Base-by-base conservation (phyloP, 2,888 invertebrate species). In the Aricia artaxerxes region DNA sequence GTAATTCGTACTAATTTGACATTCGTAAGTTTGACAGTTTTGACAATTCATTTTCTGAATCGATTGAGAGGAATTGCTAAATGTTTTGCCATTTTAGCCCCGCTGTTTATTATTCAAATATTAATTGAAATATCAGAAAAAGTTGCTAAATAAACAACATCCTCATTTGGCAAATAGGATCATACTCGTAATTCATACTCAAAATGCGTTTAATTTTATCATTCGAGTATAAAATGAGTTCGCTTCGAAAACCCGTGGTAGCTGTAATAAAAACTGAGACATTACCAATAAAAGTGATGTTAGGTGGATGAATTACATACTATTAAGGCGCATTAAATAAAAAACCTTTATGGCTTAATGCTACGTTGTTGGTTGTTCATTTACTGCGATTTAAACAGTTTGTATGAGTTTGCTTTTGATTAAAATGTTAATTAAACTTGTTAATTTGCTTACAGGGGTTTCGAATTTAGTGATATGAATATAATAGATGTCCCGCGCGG, bases 261-360 rank as follows among this genome's bases (percentile, higher is more conserved):
- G 73, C 40, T 57, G 80, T 61, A 83, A 84, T 85, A 85, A 85
- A 86, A 86, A 86, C 86, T 86, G 87, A 90, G 89, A 92, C 91
- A 92, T 91, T 90, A 88, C 90, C 87, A 91, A 91, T 92, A 92
- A 93, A 92, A 92, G 90, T 88, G 86, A 91, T 92, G 91, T 92
- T 91, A 90, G 88, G 88, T 87, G 83, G 85, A 88, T 91, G 91
- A 92, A 92, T 93, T 92, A 92, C 88, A 81, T 87, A 84, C 89
- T 87, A 91, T 92, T 90, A 91, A 90, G 90, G 40, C 38, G 64
- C 24, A 69, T 78, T 64, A 78, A 78, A 49, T 13, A 88, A 88
- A 69, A 89, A 89, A 88, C 88, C 89, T 91, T 92, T 92, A 92
- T 88, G 84, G 88, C 89, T 86, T 88, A 88, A 89, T 89, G 87